These are phyloP conservation scores for Nyctibius bracteatus DNA, from an alignment of 2,113 vertebrate species.

Conservation along the genomic window DNA sequence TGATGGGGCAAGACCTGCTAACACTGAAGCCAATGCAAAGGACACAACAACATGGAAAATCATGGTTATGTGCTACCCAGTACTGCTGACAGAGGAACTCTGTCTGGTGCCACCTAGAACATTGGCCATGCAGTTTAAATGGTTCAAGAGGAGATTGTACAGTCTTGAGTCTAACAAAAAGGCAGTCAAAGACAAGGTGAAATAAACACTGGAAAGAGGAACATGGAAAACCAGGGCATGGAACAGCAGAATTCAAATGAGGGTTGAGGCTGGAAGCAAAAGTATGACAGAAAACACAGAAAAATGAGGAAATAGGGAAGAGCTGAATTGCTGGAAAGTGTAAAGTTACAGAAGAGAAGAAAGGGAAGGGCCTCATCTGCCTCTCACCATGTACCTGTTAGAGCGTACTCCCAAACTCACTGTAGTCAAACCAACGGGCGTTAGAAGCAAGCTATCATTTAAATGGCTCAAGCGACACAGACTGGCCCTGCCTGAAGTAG, in stretches of 20 bases:
- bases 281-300: not conserved
- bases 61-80: not conserved
- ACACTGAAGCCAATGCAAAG: not conserved
- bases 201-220: constrained; percentile 11
- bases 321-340: not conserved
- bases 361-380: not conserved
- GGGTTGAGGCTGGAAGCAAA: not conserved
- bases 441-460: not conserved
- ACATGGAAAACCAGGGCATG: not conserved
- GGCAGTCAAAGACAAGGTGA: not conserved
- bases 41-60: not conserved
- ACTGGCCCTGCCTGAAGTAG: not conserved
- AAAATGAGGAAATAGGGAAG: not conserved
- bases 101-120: not conserved
- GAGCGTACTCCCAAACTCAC: not conserved
- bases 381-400: not conserved
- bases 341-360: not conserved
- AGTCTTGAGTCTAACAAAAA: not conserved
- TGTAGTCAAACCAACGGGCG: not conserved
- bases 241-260: not conserved
- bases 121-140: not conserved
- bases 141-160: not conserved
- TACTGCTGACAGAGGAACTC: not conserved
- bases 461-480: not conserved
- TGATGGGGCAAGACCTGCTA: not conserved